Conservation (phyloP, 2,797 vertebrate genomes). For the Pantherophis alleghaniensis region DNA sequence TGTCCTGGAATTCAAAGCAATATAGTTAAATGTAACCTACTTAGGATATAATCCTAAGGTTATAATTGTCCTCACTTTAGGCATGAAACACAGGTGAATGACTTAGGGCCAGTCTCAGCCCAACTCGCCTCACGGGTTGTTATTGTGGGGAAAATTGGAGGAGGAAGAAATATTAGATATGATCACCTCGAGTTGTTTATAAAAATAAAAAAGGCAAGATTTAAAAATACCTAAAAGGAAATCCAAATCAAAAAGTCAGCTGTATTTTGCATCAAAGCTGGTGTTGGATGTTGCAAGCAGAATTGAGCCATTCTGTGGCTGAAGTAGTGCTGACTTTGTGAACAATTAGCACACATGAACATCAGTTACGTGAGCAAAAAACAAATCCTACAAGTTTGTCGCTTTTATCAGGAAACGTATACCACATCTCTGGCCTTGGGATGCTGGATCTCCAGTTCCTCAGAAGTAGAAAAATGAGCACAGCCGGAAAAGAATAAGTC, state of each 20-base stretch:
- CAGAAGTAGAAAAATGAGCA: not conserved
- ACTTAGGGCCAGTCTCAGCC: not conserved
- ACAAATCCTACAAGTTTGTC: not conserved
- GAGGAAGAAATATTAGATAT: not conserved
- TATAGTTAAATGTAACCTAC: not conserved
- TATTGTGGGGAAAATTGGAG: not conserved
- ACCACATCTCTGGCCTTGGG: not conserved
- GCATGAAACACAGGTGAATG: not conserved
- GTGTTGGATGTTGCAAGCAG: not conserved
- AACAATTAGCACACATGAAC: not conserved
- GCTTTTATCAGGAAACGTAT: not conserved
- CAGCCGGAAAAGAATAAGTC: not conserved
- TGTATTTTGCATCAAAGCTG: not conserved
- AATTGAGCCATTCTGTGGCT: not conserved
- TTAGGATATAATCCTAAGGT: not conserved
- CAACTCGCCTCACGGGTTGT: not conserved
- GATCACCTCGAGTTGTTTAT: not conserved
- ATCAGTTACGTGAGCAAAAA: not conserved
- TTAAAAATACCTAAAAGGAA: not conserved
- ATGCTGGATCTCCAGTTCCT: not conserved
- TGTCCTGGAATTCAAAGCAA: not conserved
- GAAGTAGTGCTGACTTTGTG: not conserved
- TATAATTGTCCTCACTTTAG: not conserved
- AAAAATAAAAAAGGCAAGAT: not conserved
- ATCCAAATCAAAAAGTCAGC: not conserved